A percentile compares a stretch with the other conserved stretches of the same genome.
Evolutionary conservation across 2,113 vertebrate genomes (phyloP).

Genomic region (Misgurnus mizolepis): DNA sequence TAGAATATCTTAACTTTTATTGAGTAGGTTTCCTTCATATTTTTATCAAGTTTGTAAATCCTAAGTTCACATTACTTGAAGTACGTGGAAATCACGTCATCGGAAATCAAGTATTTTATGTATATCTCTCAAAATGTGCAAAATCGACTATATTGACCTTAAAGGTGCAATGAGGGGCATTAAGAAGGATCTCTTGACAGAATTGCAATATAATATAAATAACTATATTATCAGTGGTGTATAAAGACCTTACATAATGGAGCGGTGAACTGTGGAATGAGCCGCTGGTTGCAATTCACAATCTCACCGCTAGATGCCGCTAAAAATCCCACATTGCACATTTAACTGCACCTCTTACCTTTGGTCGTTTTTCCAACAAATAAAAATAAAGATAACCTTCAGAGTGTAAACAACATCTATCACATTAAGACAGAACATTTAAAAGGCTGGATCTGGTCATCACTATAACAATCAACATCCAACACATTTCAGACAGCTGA

Average conservation of each 20-base stretch:
- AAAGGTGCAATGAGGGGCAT: no score
- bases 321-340: no score
- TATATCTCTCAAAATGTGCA: neutral
- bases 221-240: no score
- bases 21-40: neutral
- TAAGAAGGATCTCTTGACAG: no score
- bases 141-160: neutral
- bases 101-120: no score
- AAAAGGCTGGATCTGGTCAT: constrained; percentile 26
- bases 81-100: neutral
- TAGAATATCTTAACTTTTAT: neutral
- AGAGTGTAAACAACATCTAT: constrained; percentile 19
- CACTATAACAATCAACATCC: neutral
- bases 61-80: neutral
- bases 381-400: neutral
- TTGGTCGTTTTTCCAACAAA: constrained; percentile 32
- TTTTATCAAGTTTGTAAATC: neutral
- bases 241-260: no score
- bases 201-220: no score
- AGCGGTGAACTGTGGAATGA: no score
- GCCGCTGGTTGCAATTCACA: no score
- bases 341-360: constrained; percentile 10
- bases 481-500: neutral
- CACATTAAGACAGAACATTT: constrained; percentile 20
- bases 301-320: no score